These are phyloP conservation scores for Achroia grisella DNA, from an alignment of 1,140 invertebrate genomes.

Conservation along the genomic window DNA sequence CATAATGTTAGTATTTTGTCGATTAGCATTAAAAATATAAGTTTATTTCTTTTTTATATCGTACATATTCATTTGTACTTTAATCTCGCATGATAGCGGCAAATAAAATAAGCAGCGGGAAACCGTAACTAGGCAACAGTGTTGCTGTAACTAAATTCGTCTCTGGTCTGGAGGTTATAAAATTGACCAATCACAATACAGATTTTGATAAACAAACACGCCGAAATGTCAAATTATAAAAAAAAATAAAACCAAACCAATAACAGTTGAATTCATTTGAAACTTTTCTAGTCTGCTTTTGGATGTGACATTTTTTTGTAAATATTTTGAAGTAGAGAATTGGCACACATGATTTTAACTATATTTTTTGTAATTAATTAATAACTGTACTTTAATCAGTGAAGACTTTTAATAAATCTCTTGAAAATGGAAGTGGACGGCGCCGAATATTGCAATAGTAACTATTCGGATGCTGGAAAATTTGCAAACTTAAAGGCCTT, in stretches of 20 bases:
- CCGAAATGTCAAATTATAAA: neutral
- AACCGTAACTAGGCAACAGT: too few relatives aligned
- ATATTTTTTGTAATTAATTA: neutral
- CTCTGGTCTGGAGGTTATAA: neutral
- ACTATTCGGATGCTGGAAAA: constrained; percentile 46
- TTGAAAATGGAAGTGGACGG: constrained; percentile 56
- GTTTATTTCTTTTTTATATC: too few relatives aligned
- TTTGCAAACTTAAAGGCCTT: constrained; percentile 64
- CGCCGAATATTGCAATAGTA: constrained; percentile 37
- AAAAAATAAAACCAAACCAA: too few relatives aligned
- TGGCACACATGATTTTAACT: too few relatives aligned
- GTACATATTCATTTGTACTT: too few relatives aligned
- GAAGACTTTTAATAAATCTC: neutral
- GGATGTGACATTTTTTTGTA: constrained; percentile 8
- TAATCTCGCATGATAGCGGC: too few relatives aligned
- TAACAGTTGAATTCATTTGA: constrained; percentile 34
- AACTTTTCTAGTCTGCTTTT: constrained; percentile 15
- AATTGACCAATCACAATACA: constrained; percentile 13
- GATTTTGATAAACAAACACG: constrained; percentile 31
- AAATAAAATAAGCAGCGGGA: too few relatives aligned
- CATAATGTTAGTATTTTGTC: too few relatives aligned
- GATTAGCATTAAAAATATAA: too few relatives aligned
- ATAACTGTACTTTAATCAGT: neutral
- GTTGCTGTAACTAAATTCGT: too few relatives aligned
- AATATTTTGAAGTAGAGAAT: neutral